Base-by-base conservation (phyloP, 2,113 vertebrate species). In the Aegotheles bennettii region DNA sequence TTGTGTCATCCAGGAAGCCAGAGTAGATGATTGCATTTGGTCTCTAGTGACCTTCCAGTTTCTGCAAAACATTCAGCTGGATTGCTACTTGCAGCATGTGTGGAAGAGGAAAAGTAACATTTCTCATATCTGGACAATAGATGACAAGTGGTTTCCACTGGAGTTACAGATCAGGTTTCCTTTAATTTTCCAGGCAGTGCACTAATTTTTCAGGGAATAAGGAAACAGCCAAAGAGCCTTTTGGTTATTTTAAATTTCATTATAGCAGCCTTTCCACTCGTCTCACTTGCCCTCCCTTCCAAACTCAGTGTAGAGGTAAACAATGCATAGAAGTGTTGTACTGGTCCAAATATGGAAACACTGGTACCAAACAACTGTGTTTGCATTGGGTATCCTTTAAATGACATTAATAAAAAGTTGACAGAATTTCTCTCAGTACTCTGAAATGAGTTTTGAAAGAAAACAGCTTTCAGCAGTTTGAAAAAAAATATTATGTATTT, bases 401-500 rank as follows among this genome's bases (percentile, higher is more conserved):
- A 83, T 94, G 63, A 81, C 43, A 84, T 94, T 93, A 80, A 86
- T 95, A 84, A 78, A 40, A 83, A 75, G 16, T 89, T 91, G 81
- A 90, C 16, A 90, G 94, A 78, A 93, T 93, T 95, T 79, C 43
- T 90, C 77, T 73, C 91, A 94, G 43, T 64, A 53, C 11, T 91
- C 45, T 51, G 93, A 96, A 96, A 89, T 75, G 25, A 92, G 36
- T 84, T 97, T 71, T 96, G 85, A 94, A 94, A 94, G 92, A 96
- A 97, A 97, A 94, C 42, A 96, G 59, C 87, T 97, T 89, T 92
- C 90, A 92, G 86, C 77, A 94, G 95, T 97, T 97, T 92, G 82
- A 90, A 84, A 78, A 92, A 67, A 68, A 38, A 12, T 10, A 43
- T 15, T 11, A 56, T 21, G 4, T 61, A 79, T 88, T 80, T 97